These are phyloP conservation scores for Phymatocera aterrima DNA, from an alignment of 2,888 invertebrate genomes.

Conservation along the genomic window DNA sequence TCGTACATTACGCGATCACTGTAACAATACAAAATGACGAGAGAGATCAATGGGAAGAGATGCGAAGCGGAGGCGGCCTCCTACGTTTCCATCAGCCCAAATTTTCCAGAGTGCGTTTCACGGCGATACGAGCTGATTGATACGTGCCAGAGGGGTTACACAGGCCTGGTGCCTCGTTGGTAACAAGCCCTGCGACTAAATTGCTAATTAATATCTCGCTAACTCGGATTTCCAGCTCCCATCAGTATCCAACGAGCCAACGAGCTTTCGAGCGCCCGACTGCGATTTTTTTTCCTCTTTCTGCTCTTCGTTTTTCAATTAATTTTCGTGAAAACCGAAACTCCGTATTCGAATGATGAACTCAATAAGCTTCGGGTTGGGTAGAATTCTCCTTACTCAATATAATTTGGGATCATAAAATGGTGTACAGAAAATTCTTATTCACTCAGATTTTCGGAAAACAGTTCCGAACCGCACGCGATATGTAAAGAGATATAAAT, in stretches of 20 bases:
- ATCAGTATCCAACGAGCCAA: neutral
- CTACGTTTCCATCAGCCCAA: conserved; percentile 28
- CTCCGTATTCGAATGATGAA: neutral
- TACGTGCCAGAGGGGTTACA: conserved; percentile 36
- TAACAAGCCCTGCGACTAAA: conserved; percentile 39
- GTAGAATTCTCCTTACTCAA: too few relatives aligned
- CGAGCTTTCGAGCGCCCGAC: neutral
- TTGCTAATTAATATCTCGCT: conserved; percentile 50
- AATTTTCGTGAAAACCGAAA: too few relatives aligned
- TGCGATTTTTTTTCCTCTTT: neutral
- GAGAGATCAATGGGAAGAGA: conserved; percentile 17
- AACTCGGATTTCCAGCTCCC: conserved; percentile 36
- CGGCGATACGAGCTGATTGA: conserved; percentile 48
- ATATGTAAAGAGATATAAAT: too few relatives aligned
- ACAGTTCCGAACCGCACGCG: too few relatives aligned
- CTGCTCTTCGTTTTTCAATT: neutral
- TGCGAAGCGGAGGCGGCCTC: neutral
- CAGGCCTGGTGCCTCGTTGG: conserved; percentile 2
- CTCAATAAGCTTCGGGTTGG: too few relatives aligned
- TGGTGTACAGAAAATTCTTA: neutral
- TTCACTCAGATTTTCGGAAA: too few relatives aligned
- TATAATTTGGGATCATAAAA: too few relatives aligned
- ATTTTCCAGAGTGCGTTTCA: conserved; percentile 50
- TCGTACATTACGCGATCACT: neutral
- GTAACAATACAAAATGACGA: conserved; percentile 8